These are phyloP conservation scores for Gallinago jamesoni DNA, from an alignment of 2,113 vertebrate species.

Conservation along the genomic window DNA sequence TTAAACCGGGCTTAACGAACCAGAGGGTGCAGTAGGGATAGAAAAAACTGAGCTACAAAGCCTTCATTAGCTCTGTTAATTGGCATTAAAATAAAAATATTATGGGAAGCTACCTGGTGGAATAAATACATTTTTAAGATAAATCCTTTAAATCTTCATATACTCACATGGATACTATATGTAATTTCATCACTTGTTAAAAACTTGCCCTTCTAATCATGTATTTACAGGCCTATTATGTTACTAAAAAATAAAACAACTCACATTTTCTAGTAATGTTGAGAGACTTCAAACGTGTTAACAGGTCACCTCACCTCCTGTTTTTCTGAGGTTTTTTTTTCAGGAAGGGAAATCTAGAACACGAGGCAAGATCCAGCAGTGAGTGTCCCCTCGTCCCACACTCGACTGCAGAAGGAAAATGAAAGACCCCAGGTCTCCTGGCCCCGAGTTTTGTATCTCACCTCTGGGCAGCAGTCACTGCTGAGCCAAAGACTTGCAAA, in stretches of 20 bases:
- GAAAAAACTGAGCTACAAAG: not conserved
- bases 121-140: not conserved
- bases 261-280: not conserved
- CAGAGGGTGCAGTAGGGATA: not conserved
- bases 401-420: not conserved
- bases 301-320: not conserved
- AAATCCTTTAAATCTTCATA: not conserved
- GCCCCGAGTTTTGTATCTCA: not conserved
- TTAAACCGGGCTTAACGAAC: not conserved
- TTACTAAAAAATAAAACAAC: not conserved
- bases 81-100: not conserved
- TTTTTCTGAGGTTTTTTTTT: not conserved
- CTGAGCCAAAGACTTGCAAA: not conserved
- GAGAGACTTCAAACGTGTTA: not conserved
- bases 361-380: not conserved
- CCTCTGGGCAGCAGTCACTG: not conserved
- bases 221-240: not conserved
- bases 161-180: not conserved
- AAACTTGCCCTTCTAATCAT: not conserved
- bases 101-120: not conserved
- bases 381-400: accelerated
- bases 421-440: not conserved
- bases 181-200: not conserved
- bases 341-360: not conserved
- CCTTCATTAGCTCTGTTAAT: not conserved